Conservation (phyloP, 2,113 vertebrate genomes). For the Fukomys damarensis region DNA sequence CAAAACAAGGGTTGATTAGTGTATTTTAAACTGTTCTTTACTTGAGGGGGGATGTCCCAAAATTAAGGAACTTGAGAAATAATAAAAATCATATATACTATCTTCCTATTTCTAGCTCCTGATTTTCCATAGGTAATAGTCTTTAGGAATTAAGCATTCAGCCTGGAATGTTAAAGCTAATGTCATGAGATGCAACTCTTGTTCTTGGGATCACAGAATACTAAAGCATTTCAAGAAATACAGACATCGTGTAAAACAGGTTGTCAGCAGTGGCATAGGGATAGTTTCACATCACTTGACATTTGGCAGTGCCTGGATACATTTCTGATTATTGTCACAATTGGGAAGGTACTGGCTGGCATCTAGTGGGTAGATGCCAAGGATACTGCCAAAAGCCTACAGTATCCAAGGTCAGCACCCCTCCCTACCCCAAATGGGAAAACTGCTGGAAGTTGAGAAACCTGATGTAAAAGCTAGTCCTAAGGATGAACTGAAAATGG, state of each 20-base stretch:
- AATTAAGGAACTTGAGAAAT: constrained; percentile 66
- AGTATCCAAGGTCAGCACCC: neutral
- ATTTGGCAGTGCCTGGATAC: neutral
- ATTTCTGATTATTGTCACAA: neutral
- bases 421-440: neutral
- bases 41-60: neutral
- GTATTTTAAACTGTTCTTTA: constrained; percentile 66
- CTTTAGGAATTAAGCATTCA: constrained; percentile 38
- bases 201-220: constrained; percentile 33
- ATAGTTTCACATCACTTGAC: neutral
- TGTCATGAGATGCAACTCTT: constrained; percentile 29
- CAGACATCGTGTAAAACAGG: neutral
- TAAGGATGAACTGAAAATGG: neutral
- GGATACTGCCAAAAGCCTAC: neutral
- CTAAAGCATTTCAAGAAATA: neutral
- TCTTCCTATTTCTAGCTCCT: constrained; percentile 52
- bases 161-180: constrained; percentile 30
- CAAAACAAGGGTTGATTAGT: constrained; percentile 8
- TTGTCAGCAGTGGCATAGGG: neutral
- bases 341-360: neutral
- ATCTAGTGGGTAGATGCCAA: neutral
- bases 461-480: neutral
- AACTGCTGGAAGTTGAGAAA: neutral
- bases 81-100: constrained; percentile 25
- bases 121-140: constrained; percentile 37